Percentiles rank a stretch among this genome's conserved stretches.
phyloP scores from a whole-genome alignment of 2,113 vertebrate species.

The Chionomys nivalis region DNA sequence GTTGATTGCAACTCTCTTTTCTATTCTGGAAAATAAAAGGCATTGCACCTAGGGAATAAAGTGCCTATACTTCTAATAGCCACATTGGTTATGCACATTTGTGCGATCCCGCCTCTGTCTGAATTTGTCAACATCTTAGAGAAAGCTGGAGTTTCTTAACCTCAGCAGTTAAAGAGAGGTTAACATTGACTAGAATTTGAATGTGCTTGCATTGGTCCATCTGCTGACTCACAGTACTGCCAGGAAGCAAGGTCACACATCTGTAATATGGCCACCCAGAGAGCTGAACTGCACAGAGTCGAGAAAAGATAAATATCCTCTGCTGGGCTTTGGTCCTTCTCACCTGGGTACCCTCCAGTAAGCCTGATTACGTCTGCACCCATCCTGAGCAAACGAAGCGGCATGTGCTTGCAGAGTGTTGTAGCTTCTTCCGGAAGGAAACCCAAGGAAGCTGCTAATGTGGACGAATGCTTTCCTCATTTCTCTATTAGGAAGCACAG shows the following conservation, averaged over 20 bases:
- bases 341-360: background rate
- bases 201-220: background rate
- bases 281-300: background rate
- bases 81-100: background rate
- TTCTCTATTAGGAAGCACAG: background rate
- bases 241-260: background rate
- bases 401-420: background rate
- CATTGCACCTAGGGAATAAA: background rate
- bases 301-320: background rate
- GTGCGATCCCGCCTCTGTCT: background rate
- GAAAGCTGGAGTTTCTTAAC: background rate
- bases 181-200: background rate
- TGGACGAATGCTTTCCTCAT: background rate
- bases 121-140: background rate
- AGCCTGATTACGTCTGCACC: background rate
- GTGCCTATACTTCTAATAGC: background rate
- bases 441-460: accelerated
- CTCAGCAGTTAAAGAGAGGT: background rate
- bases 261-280: background rate
- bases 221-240: background rate
- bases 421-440: background rate
- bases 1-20: background rate
- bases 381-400: background rate
- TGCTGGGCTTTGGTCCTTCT: background rate
- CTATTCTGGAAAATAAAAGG: background rate